Base-by-base conservation (phyloP, 1,140 invertebrate species). In the Bombus vancouverensis region DNA sequence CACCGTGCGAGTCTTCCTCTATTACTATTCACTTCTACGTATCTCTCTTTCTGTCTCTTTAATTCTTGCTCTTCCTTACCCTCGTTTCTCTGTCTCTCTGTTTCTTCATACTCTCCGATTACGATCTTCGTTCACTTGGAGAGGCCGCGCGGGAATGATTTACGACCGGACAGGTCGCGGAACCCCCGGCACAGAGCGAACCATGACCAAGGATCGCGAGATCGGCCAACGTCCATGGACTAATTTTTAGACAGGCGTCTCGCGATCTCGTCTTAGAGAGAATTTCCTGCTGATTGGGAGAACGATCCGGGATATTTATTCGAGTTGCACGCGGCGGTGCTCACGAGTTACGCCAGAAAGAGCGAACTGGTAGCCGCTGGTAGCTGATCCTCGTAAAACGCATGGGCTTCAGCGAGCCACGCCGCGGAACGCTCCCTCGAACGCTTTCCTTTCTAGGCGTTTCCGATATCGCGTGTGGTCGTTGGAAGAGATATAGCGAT, bases 131-230 rank as follows among this genome's bases (percentile, higher is more conserved):
- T 74, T n/a, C 82, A 22, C 28, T n/a, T 2, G 28, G 28, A 62
- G 70, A 32, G 18, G 28, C 15, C 42, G 34, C 18, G 47, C 47
- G 47, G 47, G 32, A 57, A 71, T 68, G 68, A 71, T 86, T 73
- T 79, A 77, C 71, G 34, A 80, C 39, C 25, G 1, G 18, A 15
- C 39, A 75, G 79, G 83, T 84, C 42, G 18, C 3, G 3, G 57
- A 59, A 59, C 68, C 37, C 47, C 62, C 47, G 62, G 68, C 47
- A 70, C 70, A 86, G 79, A 89, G 88, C 74, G 65, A 79, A 89
- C 75, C 88, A 89, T 89, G 88, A 89, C 88, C 34, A 5, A 65
- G 57, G 53, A 47, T 72, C 32, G 53, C 76, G 71, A 53, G 65
- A 79, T 59, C 59, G n/a, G 15, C 53, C 44, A 25, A 37, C 66